Conservation (phyloP, 2,888 invertebrate species). For the Nomada lathburiana region DNA sequence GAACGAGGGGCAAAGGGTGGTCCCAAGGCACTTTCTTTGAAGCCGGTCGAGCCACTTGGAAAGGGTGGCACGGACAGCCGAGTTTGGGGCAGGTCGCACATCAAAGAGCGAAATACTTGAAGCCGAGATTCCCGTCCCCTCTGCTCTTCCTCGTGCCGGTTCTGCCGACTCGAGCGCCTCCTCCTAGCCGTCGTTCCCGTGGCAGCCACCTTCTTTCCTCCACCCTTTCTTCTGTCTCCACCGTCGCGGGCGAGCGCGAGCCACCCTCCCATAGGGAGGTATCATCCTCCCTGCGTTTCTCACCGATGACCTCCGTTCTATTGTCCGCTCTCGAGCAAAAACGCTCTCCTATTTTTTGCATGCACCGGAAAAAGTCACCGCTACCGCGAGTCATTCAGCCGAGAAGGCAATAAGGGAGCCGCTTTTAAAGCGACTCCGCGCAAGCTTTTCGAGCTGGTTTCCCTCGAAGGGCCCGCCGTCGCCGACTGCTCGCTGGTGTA, state of each 20-base stretch:
- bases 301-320: conserved; percentile 80
- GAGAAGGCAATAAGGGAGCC: conserved; percentile 48
- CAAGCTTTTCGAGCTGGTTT: conserved; percentile 40
- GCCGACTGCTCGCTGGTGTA: background rate
- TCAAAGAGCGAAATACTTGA: conserved; percentile 83
- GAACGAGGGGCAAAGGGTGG: conserved; percentile 48
- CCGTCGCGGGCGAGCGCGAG: background rate
- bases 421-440: conserved; percentile 37
- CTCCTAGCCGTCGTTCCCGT: conserved; percentile 9
- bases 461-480: conserved; percentile 5
- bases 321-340: conserved; percentile 79
- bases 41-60: conserved; percentile 71
- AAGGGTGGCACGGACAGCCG: conserved; percentile 72
- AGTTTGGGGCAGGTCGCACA: conserved; percentile 80
- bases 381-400: conserved; percentile 49
- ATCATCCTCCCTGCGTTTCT: conserved; percentile 58
- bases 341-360: conserved; percentile 76
- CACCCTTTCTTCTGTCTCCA: background rate
- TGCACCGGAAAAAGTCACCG: conserved; percentile 74
- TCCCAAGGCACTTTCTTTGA: conserved; percentile 81
- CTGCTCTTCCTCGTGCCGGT: conserved; percentile 42
- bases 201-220: conserved; percentile 11
- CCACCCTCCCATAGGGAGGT: conserved; percentile 13
- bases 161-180: conserved; percentile 14
- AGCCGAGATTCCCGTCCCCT: conserved; percentile 78